Conservation (phyloP, 2,113 vertebrate genomes). For the Tenebrosternarchus preto region DNA sequence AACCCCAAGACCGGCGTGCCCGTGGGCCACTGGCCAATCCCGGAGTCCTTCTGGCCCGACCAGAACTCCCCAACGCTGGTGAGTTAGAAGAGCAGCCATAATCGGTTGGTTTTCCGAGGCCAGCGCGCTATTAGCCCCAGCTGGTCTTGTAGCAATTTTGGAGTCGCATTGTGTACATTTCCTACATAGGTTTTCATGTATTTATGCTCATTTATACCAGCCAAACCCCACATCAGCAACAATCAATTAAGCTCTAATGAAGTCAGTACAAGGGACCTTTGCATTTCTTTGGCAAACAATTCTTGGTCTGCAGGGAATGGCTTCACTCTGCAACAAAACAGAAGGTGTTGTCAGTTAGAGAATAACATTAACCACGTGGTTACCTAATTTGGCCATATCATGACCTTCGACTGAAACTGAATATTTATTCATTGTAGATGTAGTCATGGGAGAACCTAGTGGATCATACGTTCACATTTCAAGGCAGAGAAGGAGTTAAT, state of each 20-base stretch:
- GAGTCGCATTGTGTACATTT: not conserved
- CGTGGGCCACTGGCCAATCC: conserved; percentile 96
- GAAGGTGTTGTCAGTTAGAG: not conserved
- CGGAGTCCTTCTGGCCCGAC: conserved; percentile 98
- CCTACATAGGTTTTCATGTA: not conserved
- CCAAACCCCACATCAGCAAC: conserved; percentile 4
- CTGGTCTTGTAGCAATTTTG: not conserved
- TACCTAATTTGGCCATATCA: not conserved
- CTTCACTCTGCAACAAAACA: conserved; percentile 8
- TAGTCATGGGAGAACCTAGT: not conserved
- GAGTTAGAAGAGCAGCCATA: conserved; percentile 56
- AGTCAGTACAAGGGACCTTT: not conserved
- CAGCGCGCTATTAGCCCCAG: not conserved
- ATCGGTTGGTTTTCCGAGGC: not conserved
- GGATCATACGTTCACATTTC: not conserved
- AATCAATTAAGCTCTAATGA: conserved; percentile 21
- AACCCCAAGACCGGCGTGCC: conserved; percentile 98
- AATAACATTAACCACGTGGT: conserved; percentile 11
- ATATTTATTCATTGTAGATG: conserved; percentile 3
- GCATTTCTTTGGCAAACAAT: not conserved
- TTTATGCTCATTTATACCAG: conserved; percentile 1
- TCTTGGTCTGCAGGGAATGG: not conserved
- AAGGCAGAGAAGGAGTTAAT: not conserved
- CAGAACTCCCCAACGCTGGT: conserved; percentile 95
- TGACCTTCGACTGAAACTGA: not conserved